Conservation (phyloP, 2,797 vertebrate species). For the Channallabes apus region DNA sequence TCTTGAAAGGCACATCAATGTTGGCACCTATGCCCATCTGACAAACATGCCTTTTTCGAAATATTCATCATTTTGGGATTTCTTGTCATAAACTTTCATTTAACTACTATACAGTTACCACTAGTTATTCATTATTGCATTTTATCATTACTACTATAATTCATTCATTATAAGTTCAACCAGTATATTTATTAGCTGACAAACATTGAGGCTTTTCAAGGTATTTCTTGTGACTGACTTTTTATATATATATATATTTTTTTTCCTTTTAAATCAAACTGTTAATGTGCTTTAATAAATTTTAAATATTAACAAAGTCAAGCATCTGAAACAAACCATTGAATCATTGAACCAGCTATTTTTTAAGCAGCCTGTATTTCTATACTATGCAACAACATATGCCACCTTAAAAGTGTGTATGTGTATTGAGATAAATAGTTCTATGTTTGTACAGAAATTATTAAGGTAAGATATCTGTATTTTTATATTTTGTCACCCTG, state of each 20-base stretch:
- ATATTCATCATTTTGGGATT: conserved; percentile 48
- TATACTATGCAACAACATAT: conserved; percentile 34
- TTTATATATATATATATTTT: conserved; percentile 67
- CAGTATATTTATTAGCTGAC: conserved; percentile 80
- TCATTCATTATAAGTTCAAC: conserved; percentile 65
- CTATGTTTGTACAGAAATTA: conserved; percentile 55
- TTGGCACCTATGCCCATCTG: conserved; percentile 10
- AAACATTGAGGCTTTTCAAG: conserved; percentile 71
- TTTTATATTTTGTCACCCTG: conserved; percentile 49
- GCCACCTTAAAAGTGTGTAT: conserved; percentile 20
- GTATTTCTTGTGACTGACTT: conserved; percentile 73
- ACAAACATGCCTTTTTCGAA: conserved; percentile 15
- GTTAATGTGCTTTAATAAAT: conserved; percentile 82
- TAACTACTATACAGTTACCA: conserved; percentile 50
- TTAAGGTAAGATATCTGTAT: conserved; percentile 53
- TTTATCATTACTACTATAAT: conserved; percentile 48
- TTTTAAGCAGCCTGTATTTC: background rate
- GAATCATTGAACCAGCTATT: conserved; percentile 25
- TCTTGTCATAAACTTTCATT: conserved; percentile 41
- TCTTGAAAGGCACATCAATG: conserved; percentile 18
- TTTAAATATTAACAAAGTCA: conserved; percentile 60
- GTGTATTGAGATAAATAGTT: conserved; percentile 41
- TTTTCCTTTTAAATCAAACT: conserved; percentile 74
- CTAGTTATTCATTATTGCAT: conserved; percentile 43
- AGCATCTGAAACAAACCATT: conserved; percentile 22